Percentiles rank a stretch among this genome's conserved stretches.
Conservation (phyloP, 2,888 invertebrate species). For the Drosophila dives region DNA sequence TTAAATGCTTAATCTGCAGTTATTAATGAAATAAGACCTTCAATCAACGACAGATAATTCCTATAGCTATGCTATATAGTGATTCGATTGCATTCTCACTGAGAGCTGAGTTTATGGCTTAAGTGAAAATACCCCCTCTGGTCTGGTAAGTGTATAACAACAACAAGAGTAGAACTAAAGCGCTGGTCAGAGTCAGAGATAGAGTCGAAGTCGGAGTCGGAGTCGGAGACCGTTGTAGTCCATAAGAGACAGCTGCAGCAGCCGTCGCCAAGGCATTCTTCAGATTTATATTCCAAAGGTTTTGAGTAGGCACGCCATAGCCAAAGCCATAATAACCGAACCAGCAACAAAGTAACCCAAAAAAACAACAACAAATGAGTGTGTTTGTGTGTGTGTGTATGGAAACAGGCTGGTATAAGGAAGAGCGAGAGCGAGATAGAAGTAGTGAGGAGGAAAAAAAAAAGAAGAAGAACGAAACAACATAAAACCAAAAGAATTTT, state of each 20-base stretch:
- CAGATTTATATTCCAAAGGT: conserved; percentile 77
- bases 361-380: conserved; percentile 49
- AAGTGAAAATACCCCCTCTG: background rate
- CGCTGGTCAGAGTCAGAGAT: conserved; percentile 6
- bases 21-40: background rate
- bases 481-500: conserved; percentile 83
- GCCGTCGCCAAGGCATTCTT: conserved; percentile 70
- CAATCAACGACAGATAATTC: background rate
- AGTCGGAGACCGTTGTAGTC: conserved; percentile 17
- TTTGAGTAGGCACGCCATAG: conserved; percentile 65
- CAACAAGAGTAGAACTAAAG: conserved; percentile 17
- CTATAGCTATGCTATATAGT: background rate
- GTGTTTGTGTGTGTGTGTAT: conserved; percentile 42
- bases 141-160: conserved; percentile 2
- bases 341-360: conserved; percentile 69
- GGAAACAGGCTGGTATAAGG: conserved; percentile 50
- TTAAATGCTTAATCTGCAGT: background rate
- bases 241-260: conserved; percentile 37
- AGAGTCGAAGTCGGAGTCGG: background rate
- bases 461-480: conserved; percentile 55
- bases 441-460: conserved; percentile 18
- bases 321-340: conserved; percentile 61
- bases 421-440: conserved; percentile 21
- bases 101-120: background rate
- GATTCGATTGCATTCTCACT: background rate